Evolutionary conservation across 2,888 invertebrate genomes (phyloP).

Genomic region (Drosophila macrothrix): DNA sequence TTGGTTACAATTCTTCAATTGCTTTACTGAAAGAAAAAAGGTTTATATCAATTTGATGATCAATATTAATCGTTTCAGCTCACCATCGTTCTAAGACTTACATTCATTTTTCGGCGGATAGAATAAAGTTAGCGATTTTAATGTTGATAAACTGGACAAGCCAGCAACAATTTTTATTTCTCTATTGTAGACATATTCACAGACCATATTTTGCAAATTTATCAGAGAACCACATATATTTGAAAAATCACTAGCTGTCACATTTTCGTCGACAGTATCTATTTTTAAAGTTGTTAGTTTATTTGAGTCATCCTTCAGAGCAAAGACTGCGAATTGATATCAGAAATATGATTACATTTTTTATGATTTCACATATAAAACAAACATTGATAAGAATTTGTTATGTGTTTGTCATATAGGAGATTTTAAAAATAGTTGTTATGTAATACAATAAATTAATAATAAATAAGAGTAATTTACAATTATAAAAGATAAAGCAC

Average conservation of each 20-base stretch:
- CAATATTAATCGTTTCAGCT: background rate
- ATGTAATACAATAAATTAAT: background rate
- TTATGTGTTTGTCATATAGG: no score
- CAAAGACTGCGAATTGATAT: conserved; percentile 7
- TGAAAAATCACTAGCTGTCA: background rate
- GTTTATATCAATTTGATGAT: background rate
- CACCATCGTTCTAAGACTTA: conserved; percentile 2
- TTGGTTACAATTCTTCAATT: conserved; percentile 15
- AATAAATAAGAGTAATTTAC: background rate
- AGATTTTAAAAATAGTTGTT: background rate
- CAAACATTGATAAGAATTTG: background rate
- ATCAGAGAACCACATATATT: conserved; percentile 12
- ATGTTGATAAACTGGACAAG: background rate
- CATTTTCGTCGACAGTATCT: conserved; percentile 10
- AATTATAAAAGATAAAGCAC: background rate
- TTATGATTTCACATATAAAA: background rate
- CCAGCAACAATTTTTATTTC: conserved; percentile 6
- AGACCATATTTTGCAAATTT: conserved; percentile 13
- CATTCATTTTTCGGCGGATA: conserved; percentile 18
- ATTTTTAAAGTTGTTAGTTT: conserved; percentile 30
- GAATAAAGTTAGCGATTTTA: conserved; percentile 23
- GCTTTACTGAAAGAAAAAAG: conserved; percentile 9
- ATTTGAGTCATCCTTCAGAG: conserved; percentile 8
- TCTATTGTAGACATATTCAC: background rate
- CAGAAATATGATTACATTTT: background rate